Percentiles rank a stretch among this genome's conserved stretches.
phyloP scores from a whole-genome alignment of 1,140 invertebrate species.

The Bombus picipes region DNA sequence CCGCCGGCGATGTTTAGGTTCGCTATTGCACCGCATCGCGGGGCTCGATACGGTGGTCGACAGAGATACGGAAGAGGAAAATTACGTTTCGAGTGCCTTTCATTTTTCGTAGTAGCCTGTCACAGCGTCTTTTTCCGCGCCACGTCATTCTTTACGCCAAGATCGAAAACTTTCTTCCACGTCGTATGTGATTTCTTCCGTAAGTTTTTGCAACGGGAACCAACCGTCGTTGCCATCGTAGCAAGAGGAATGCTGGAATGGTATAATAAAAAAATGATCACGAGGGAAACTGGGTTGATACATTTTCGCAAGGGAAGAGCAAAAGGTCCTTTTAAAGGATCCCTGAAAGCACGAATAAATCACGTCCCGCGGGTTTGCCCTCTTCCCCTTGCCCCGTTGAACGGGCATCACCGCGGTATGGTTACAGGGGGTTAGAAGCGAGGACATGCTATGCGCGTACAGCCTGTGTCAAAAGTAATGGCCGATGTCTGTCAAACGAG shows the following conservation, averaged over 20 bases:
- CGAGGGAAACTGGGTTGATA: conserved; percentile 26
- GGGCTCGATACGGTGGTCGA: not conserved
- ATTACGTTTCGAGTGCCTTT: conserved; percentile 20
- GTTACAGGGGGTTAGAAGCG: not conserved
- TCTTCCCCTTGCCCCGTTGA: not conserved
- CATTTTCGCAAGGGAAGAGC: conserved; percentile 29
- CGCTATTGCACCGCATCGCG: not conserved
- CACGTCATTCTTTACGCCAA: not conserved
- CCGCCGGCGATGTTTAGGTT: not conserved
- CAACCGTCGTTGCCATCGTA: not conserved
- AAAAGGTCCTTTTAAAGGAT: conserved; percentile 57
- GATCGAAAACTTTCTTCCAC: not conserved
- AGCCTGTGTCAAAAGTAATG: conserved; percentile 69
- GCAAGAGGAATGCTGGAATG: not conserved
- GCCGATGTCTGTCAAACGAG: conserved; percentile 59
- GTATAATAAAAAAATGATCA: conserved; percentile 36
- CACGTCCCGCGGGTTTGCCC: conserved; percentile 50
- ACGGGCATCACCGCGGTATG: conserved; percentile 8
- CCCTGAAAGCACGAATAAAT: conserved; percentile 68
- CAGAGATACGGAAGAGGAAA: not conserved
- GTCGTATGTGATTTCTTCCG: not conserved
- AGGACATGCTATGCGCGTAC: conserved; percentile 33
- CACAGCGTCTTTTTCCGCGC: not conserved
- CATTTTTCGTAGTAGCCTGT: not conserved
- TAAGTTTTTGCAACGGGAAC: not conserved